Percentiles rank a stretch among this genome's conserved stretches.
Evolutionary conservation across 2,113 vertebrate species (phyloP).

Genomic region (Piprites chloris): DNA sequence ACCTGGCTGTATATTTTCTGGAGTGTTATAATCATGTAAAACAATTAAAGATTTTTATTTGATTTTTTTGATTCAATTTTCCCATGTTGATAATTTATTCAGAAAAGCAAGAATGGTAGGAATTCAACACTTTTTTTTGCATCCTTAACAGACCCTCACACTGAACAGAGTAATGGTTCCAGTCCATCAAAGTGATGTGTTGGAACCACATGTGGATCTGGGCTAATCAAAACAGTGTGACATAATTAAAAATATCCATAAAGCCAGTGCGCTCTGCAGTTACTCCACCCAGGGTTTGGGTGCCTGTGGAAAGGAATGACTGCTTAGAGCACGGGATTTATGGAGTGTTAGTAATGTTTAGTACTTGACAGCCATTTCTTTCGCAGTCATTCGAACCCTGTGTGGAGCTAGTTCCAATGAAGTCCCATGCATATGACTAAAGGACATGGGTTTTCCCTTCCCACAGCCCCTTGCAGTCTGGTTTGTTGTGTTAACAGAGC

Average conservation of each 20-base stretch:
- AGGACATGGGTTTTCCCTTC: background rate
- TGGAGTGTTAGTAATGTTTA: background rate
- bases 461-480: background rate
- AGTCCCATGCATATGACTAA: background rate
- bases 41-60: background rate
- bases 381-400: background rate
- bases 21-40: background rate
- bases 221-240: rapidly evolving
- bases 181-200: background rate
- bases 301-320: background rate
- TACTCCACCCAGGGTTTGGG: background rate
- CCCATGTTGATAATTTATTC: background rate
- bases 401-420: background rate
- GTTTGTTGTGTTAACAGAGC: background rate
- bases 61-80: background rate
- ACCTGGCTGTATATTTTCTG: background rate
- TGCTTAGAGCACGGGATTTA: background rate
- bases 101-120: background rate
- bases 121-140: background rate
- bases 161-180: background rate
- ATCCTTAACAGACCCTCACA: background rate
- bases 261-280: background rate
- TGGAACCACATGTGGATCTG: background rate
- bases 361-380: background rate
- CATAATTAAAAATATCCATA: background rate